Evolutionary conservation across 2,797 vertebrate species (phyloP).

Genomic region (Lycodopsis pacificus): DNA sequence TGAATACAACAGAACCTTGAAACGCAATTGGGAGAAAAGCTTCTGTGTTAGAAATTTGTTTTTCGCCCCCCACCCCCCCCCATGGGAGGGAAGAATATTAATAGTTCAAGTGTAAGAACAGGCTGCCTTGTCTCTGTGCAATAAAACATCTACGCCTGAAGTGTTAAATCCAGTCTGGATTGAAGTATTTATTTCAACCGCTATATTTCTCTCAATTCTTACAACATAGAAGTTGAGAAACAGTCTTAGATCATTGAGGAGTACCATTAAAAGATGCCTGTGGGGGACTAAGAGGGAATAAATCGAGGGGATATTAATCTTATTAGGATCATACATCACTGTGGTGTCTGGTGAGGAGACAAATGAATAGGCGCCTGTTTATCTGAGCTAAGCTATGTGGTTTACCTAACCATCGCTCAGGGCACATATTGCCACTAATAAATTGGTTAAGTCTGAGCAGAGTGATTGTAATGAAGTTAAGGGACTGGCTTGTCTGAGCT

Average conservation of each 20-base stretch:
- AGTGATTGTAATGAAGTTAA: slow-evolving; percentile 94
- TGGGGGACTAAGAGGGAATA: slow-evolving; percentile 77
- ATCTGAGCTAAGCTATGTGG: slow-evolving; percentile 94
- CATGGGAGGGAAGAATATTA: slow-evolving; percentile 51
- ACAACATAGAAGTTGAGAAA: slow-evolving; percentile 48
- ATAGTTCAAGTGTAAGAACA: slow-evolving; percentile 67
- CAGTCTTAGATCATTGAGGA: slow-evolving; percentile 62
- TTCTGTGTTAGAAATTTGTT: slow-evolving; percentile 62
- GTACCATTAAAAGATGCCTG: slow-evolving; percentile 76
- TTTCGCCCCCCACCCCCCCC: slow-evolving; percentile 22
- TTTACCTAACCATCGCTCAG: slow-evolving; percentile 90
- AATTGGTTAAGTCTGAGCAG: slow-evolving; percentile 92
- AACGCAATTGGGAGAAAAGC: slow-evolving; percentile 62
- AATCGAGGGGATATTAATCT: slow-evolving; percentile 90
- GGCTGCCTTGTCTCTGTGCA: slow-evolving; percentile 33
- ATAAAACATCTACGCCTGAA: slow-evolving; percentile 44
- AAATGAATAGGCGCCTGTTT: slow-evolving; percentile 97
- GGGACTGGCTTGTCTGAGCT: slow-evolving; percentile 82
- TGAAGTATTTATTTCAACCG: slow-evolving; percentile 43
- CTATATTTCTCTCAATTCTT: slow-evolving; percentile 38
- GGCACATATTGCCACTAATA: slow-evolving; percentile 91
- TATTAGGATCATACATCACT: slow-evolving; percentile 97
- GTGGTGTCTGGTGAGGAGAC: slow-evolving; percentile 94
- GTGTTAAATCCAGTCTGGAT: slow-evolving; percentile 30
- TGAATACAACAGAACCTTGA: slow-evolving; percentile 72